Conservation (phyloP, 2,888 invertebrate species). For the Bedellia somnulentella region DNA sequence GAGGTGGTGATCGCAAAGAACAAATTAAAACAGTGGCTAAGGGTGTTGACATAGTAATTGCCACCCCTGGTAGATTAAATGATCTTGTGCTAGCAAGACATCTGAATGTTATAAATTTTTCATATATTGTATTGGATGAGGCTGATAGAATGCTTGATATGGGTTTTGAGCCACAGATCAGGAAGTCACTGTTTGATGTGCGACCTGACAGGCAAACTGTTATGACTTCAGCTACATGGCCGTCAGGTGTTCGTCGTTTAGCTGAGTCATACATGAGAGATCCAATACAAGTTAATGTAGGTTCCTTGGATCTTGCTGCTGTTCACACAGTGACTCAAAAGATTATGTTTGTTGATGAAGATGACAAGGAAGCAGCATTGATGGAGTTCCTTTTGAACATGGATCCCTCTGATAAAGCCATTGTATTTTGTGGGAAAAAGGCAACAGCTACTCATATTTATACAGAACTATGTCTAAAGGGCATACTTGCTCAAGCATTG, state of each 20-base stretch:
- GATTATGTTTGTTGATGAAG: conserved; percentile 73
- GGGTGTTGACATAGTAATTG: conserved; percentile 94
- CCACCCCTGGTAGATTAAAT: conserved; percentile 91
- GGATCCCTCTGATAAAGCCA: conserved; percentile 77
- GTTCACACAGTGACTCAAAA: conserved; percentile 85
- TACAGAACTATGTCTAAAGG: conserved; percentile 73
- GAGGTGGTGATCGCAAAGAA: conserved; percentile 79
- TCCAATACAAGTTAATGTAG: conserved; percentile 89
- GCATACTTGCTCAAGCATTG: conserved; percentile 74
- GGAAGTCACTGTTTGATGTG: conserved; percentile 76
- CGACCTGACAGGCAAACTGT: conserved; percentile 91
- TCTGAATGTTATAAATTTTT: conserved; percentile 76
- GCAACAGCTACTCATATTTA: conserved; percentile 80
- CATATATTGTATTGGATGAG: conserved; percentile 91
- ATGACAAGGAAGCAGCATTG: conserved; percentile 67
- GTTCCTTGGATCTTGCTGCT: conserved; percentile 85
- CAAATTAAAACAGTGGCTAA: conserved; percentile 74
- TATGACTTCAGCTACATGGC: conserved; percentile 98
- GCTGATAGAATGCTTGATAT: conserved; percentile 87
- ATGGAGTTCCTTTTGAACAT: conserved; percentile 71
- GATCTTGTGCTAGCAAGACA: conserved; percentile 77
- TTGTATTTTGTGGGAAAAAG: conserved; percentile 90
- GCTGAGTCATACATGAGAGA: conserved; percentile 86
- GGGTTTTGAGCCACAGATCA: conserved; percentile 88
- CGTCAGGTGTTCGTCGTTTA: conserved; percentile 79